Percentiles rank a stretch among this genome's conserved stretches.
Conservation (phyloP, 2,797 vertebrate species). For the Tinamus major region DNA sequence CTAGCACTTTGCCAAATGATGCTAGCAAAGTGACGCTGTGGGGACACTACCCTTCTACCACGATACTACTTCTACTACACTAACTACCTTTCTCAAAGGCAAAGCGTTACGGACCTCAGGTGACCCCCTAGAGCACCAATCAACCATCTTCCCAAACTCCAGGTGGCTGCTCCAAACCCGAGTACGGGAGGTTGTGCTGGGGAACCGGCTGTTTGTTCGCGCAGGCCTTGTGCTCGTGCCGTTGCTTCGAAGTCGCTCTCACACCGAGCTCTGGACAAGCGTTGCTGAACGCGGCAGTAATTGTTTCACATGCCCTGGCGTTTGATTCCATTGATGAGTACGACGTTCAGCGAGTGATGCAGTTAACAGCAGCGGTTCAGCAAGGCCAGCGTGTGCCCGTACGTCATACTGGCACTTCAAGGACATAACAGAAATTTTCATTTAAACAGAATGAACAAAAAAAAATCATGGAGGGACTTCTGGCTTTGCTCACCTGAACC, state of each 20-base stretch:
- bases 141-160: not conserved
- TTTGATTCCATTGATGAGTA: not conserved
- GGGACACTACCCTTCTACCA: not conserved
- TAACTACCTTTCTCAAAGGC: not conserved
- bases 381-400: not conserved
- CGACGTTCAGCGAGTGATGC: not conserved
- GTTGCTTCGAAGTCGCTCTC: no score
- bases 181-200: not conserved
- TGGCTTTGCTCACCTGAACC: not conserved
- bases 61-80: not conserved
- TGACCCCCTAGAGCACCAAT: not conserved
- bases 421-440: not conserved
- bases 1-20: not conserved
- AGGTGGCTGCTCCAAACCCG: no score
- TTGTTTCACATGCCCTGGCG: not conserved
- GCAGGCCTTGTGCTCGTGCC: not conserved
- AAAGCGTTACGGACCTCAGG: fast-evolving
- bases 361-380: not conserved
- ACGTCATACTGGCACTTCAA: not conserved
- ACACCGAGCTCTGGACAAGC: not conserved
- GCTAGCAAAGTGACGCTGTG: not conserved
- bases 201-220: not conserved
- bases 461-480: not conserved
- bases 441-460: not conserved
- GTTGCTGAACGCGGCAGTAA: not conserved